phyloP scores from a whole-genome alignment of 2,113 vertebrate species.

The Eurystomus gularis region DNA sequence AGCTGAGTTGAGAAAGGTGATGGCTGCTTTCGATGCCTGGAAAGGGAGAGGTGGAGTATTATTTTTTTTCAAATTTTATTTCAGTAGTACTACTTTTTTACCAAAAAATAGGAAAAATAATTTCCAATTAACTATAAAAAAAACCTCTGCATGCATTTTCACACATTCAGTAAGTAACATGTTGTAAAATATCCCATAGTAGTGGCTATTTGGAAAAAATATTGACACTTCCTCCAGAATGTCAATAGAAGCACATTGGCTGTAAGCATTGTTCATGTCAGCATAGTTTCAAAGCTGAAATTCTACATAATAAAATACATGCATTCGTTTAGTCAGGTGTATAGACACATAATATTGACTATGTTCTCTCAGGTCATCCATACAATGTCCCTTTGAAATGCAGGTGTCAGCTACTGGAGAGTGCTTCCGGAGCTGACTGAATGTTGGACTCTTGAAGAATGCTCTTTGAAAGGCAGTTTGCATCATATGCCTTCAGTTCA shows the following conservation, averaged over 20 bases:
- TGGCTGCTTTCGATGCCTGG: constrained; percentile 77
- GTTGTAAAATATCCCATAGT: background rate
- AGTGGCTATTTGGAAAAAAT: background rate
- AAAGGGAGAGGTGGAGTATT: constrained; percentile 74
- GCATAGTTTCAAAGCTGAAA: background rate
- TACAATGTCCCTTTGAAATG: background rate
- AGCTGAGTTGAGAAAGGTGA: constrained; percentile 75
- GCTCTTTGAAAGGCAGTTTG: constrained; percentile 68
- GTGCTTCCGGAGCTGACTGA: constrained; percentile 75
- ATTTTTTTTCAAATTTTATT: background rate
- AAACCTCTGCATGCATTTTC: background rate
- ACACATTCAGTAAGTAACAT: background rate
- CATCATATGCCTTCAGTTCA: constrained; percentile 64
- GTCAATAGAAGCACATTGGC: background rate
- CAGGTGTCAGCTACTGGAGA: constrained; percentile 79
- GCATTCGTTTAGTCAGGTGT: background rate
- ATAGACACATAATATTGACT: background rate
- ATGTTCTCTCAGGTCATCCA: background rate
- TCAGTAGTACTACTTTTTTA: background rate
- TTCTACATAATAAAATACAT: background rate
- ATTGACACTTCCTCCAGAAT: too few relatives aligned
- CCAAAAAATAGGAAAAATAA: background rate
- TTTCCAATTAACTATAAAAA: background rate
- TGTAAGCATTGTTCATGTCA: background rate
- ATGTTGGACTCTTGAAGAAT: constrained; percentile 78